Evolutionary conservation across 2,797 vertebrate species (phyloP).

Genomic region (Xenopus petersii): DNA sequence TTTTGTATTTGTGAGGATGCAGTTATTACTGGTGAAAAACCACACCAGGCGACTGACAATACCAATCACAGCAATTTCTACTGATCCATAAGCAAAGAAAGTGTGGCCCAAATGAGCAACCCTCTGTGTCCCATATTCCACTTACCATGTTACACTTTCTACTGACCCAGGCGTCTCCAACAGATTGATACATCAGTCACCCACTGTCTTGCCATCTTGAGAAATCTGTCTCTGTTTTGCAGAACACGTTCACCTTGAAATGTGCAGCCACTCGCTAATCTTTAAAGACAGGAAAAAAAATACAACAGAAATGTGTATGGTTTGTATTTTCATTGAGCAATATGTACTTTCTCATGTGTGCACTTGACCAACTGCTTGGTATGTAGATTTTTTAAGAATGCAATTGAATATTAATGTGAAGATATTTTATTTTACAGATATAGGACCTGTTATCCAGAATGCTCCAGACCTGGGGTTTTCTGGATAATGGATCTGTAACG

Average conservation of each 20-base stretch:
- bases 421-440: no score
- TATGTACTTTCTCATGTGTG: no score
- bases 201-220: constrained; percentile 1
- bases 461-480: no score
- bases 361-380: no score
- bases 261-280: no score
- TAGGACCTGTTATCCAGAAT: no score
- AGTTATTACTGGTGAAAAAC: constrained; percentile 20
- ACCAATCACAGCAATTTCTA: constrained; percentile 26
- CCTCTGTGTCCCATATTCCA: background rate
- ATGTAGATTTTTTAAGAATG: no score
- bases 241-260: background rate
- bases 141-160: background rate
- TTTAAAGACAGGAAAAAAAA: no score
- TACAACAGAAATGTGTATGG: no score
- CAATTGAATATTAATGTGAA: no score
- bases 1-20: constrained; percentile 16
- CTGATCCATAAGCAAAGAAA: background rate
- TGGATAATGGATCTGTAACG: no score
- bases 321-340: no score
- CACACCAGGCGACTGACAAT: constrained; percentile 7
- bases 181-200: background rate
- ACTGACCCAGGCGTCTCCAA: background rate
- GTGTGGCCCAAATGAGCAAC: background rate
- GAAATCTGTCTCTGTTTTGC: background rate